Evolutionary conservation across 2,888 invertebrate genomes (phyloP).

Genomic region (Scaptomyza caliginosa): DNA sequence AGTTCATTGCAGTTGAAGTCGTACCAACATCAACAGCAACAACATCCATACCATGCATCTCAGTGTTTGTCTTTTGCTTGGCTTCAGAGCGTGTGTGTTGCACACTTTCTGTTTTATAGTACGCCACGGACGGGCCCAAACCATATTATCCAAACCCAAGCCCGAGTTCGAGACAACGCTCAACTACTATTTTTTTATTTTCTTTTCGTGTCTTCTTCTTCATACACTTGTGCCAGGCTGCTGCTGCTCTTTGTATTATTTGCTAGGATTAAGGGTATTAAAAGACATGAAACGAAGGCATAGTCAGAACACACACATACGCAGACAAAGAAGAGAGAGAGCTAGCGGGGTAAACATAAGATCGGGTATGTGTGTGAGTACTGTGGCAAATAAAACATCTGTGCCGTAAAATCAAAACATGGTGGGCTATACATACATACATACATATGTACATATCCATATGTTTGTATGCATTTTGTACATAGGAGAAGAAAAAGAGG

Average conservation of each 20-base stretch:
- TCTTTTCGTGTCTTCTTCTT: slow-evolving; percentile 17
- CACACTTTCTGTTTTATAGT: slow-evolving; percentile 76
- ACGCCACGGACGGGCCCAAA: slow-evolving; percentile 40
- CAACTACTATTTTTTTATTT: background rate
- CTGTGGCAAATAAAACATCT: slow-evolving; percentile 74
- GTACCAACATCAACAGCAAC: slow-evolving; percentile 43
- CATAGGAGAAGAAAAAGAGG: slow-evolving; percentile 4
- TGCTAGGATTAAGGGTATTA: slow-evolving; percentile 79
- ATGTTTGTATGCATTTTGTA: background rate
- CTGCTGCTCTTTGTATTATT: slow-evolving; percentile 62
- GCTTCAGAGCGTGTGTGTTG: slow-evolving; percentile 72
- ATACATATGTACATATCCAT: no score
- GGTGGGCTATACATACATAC: slow-evolving; percentile 37
- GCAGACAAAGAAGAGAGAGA: slow-evolving; percentile 14
- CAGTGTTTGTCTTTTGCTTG: slow-evolving; percentile 65
- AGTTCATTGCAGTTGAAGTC: slow-evolving; percentile 78
- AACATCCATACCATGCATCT: slow-evolving; percentile 36
- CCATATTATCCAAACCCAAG: slow-evolving; percentile 4
- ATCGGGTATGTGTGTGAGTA: slow-evolving; percentile 22
- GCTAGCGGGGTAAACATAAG: slow-evolving; percentile 43
- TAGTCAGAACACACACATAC: slow-evolving; percentile 13
- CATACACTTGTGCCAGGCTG: slow-evolving; percentile 65
- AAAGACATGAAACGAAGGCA: slow-evolving; percentile 56
- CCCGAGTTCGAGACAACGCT: slow-evolving; percentile 2
- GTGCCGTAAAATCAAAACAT: slow-evolving; percentile 78